Base-by-base conservation (phyloP, 2,888 invertebrate genomes). In the Monochamus alternatus region DNA sequence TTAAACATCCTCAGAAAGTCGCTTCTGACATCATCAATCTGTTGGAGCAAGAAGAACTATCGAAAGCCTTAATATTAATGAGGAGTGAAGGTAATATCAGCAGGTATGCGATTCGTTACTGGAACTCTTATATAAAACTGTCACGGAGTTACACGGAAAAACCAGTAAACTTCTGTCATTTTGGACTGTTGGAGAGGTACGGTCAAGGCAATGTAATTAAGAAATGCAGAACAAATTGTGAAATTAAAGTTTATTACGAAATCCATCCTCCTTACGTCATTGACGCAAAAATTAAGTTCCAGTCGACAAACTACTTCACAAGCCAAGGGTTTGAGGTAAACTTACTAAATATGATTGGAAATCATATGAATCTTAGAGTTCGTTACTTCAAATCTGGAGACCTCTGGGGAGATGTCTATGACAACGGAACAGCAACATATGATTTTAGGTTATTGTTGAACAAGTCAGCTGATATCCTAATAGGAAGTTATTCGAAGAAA, bases 401-500 rank as follows among this genome's bases (percentile, higher is more conserved):
- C 10, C 60, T 55, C 3, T 55, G 59, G 59, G 69, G 69, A 10
- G n/a, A 31, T 30, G 32, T 69, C 5, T 47, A 60, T 12, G 43
- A 30, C 3, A 75, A 73, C 43, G 59, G 68, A n/a, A 63, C 47
- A 7, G 10, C 38, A 14, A 43, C 31, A 4, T 47, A 38, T 3
- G 65, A 51, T 8, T 59, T 75, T 4, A 12, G 58, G 22, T 22
- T 63, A 5, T 51, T 79, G 30, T 47, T 63, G 32, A 62, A 74
- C n/a, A 75, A 73, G 43, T 70, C 74, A 14, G 62, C 55, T 14
- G 79, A 79, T 65, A 65, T 79, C 44, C 47, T 65, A 51, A 51
- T 79, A 30, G 79, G 79, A 10, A 73, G 77, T n/a, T 74, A 72
- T 60, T 65, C 75, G 3, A 64, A 52, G 52, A 71, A 52, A 7